Conservation (phyloP, 2,888 invertebrate species). For the Chrysolina haemoptera region DNA sequence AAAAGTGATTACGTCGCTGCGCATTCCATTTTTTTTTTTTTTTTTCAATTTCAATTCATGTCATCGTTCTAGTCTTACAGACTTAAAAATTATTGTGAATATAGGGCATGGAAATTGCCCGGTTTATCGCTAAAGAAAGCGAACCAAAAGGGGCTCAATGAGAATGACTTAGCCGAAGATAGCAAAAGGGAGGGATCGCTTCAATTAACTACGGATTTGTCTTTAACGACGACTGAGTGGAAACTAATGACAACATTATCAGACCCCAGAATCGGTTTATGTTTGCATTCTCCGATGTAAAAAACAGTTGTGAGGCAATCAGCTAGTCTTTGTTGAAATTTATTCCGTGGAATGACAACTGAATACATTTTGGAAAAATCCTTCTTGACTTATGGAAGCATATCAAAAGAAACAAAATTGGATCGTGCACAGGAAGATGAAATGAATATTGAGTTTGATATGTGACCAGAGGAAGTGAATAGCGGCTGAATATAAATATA, state of each 20-base stretch:
- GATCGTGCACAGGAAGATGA: background rate
- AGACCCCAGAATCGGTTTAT: conserved; percentile 37
- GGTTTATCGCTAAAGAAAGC: conserved; percentile 24
- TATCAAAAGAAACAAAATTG: background rate
- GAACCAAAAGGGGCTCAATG: conserved; percentile 22
- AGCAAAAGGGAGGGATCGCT: conserved; percentile 40
- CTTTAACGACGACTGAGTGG: conserved; percentile 40
- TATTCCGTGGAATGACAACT: conserved; percentile 6
- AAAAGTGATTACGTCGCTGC: no score
- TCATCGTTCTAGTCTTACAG: background rate
- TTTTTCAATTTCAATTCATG: background rate
- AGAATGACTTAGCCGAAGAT: conserved; percentile 38
- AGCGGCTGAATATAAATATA: no score
- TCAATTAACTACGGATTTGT: conserved; percentile 44
- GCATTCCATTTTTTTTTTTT: background rate
- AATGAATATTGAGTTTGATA: background rate
- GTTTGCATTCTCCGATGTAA: conserved; percentile 35
- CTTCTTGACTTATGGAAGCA: conserved; percentile 8
- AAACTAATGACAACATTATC: conserved; percentile 44
- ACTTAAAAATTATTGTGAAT: conserved; percentile 14
- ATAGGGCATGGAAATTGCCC: conserved; percentile 22
- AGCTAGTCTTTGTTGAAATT: conserved; percentile 24
- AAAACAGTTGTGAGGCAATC: conserved; percentile 28
- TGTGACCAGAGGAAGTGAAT: background rate
- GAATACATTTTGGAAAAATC: conserved; percentile 26